Percentiles rank a stretch among this genome's conserved stretches.
Conservation (phyloP, 2,888 invertebrate species). For the Noctua janthina region DNA sequence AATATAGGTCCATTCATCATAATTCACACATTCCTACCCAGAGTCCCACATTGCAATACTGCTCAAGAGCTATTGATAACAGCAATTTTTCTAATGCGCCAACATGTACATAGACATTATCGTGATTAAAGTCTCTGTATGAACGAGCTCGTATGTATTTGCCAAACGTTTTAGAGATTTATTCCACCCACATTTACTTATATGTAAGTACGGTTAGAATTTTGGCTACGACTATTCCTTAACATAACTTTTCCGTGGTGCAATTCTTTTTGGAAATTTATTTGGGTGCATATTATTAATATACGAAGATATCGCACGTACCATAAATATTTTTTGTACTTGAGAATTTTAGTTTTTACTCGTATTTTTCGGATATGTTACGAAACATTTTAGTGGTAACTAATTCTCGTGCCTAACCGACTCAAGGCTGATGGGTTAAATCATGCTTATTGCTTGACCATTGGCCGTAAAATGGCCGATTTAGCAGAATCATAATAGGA, state of each 20-base stretch:
- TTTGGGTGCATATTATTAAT: constrained; percentile 46
- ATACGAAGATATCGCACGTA: constrained; percentile 13
- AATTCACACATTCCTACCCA: constrained; percentile 35
- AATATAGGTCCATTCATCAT: constrained; percentile 28
- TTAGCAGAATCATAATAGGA: too few species aligned
- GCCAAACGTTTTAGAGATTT: constrained; percentile 71
- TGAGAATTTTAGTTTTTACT: background rate
- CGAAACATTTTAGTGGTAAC: too few species aligned
- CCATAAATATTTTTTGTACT: constrained; percentile 3
- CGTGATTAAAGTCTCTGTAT: constrained; percentile 75
- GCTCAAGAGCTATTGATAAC: constrained; percentile 71
- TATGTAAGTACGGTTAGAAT: constrained; percentile 56
- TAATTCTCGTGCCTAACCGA: too few species aligned
- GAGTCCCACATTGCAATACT: constrained; percentile 54
- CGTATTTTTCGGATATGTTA: background rate
- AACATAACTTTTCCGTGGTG: constrained; percentile 42
- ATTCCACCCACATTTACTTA: constrained; percentile 58
- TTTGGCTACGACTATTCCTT: constrained; percentile 61
- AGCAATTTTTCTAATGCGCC: constrained; percentile 80
- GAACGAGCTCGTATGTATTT: constrained; percentile 68
- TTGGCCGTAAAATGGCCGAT: too few species aligned
- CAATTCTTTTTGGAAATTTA: constrained; percentile 54
- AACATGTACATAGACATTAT: constrained; percentile 72
- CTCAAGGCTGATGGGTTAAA: background rate
- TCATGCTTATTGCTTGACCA: background rate